Evolutionary conservation across 1,140 invertebrate species (phyloP), one percentile per base, ranked within the genome.

Genomic region (Lysiphlebus fabarum): DNA sequence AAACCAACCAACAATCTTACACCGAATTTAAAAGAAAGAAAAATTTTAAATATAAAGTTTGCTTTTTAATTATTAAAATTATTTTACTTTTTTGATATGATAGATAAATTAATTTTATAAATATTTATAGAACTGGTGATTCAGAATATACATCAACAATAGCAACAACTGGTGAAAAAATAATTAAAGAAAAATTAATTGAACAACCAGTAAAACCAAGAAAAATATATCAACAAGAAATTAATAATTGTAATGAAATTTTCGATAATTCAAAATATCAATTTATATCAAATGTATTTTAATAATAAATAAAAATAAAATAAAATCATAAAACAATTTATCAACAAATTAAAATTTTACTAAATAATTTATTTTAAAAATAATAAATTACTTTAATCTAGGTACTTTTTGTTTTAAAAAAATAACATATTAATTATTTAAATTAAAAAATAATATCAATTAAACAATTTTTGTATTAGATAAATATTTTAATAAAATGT

Each of bases 41-140:
- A 63, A 54, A 73, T 71, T 57, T 67, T 74, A 45, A 26, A 58
- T 14, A 45, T 71, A 14, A 64, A 56, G 72, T 74, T 51, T 43
- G 36, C 61, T 36, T 7, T 26, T 10, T 26, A 48, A 36, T 41
- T 49, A 9, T 55, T 10, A 0, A 4, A 42, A 17, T 5, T 6
- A 17, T 5, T 33, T 17, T 26, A 42, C 1, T 14, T 33, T 43
- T 53, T 1, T 17, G 3, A 34, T 26, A 49, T 26, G 4, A 34
- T 49, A n/a, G n/a, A n/a, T n/a, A n/a, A n/a, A n/a, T 9, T 1
- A 42, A 12, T 9, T 11, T 17, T n/a, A n/a, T 42, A 53, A 14
- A 42, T 6, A 12, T 53, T 41, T 40, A 17, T 34, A 74, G 70
- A 58, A 74, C 72, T 34, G 71, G 69, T 43, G 44, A 66, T 48